Evolutionary conservation across 2,888 invertebrate genomes (phyloP), one percentile per base, ranked within the genome.

Genomic region (Torymus texanus): DNA sequence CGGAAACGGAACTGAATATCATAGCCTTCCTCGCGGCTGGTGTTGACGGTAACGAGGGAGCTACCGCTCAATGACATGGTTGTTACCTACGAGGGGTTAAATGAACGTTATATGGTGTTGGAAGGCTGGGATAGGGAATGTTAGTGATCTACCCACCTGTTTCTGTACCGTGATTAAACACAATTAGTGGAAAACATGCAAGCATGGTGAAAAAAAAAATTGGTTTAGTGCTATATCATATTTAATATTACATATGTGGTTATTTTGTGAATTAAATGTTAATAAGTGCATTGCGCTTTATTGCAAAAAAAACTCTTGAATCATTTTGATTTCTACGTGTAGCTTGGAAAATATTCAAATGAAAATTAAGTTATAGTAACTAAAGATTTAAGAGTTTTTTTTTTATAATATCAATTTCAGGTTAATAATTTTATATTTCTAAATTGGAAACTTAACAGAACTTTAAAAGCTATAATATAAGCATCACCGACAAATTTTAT

Each of bases 1-100:
- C 96, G 95, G 91, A 98, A 98, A 68, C 96, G 93, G 89, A 97
- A 94, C 84, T 95, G 95, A 81, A 97, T 95, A 89, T 97, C 96
- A 90, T 97, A 97, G 74, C 97, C 96, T 89, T 96, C 96, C 84
- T 96, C 96, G 71, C 96, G 93, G 0, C 94, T 93, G 0, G 96
- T 96, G 87, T 95, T 95, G 51, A 96, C 94, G 66, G 94, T 93
- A 55, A 95, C 94, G 88, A 94, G 93, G 75, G 95, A 95, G 72
- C 94, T 92, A 68, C 95, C 95, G 62, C 92, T 93, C 84, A 97
- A 92, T 0, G 97, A 97, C 93, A 97, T 95, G 0, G 97, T 97
- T 0, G 97, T 97, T 51, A 94, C 93, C 93, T 94, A 88, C 1
- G n/a, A 14, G 2, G 50, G 14, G 41, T 41, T 41, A 41, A 53